Evolutionary conservation across 2,888 invertebrate genomes (phyloP).

Genomic region (Conomelus anceps): DNA sequence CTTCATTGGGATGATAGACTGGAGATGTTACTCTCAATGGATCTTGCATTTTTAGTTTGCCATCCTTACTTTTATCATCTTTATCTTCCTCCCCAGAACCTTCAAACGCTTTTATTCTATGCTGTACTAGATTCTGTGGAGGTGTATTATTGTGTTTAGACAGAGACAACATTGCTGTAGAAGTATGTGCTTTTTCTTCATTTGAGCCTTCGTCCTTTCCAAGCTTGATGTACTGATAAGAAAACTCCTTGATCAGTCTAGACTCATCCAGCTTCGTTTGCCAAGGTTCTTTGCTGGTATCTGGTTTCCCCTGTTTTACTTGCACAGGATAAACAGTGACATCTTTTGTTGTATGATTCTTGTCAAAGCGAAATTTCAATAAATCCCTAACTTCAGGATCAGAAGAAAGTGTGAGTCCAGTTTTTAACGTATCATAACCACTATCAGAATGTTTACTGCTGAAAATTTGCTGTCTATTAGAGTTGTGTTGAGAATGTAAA

Average conservation of each 20-base stretch:
- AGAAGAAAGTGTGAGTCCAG: conserved; percentile 21
- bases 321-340: conserved; percentile 28
- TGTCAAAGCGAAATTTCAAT: conserved; percentile 26
- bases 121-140: conserved; percentile 39
- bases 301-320: conserved; percentile 9
- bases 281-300: conserved; percentile 31
- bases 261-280: conserved; percentile 41
- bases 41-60: conserved; percentile 41
- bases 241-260: conserved; percentile 42
- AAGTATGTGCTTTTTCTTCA: conserved; percentile 9
- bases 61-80: conserved; percentile 25
- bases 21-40: conserved; percentile 42
- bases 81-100: conserved; percentile 24
- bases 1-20: conserved; percentile 41
- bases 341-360: conserved; percentile 3
- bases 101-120: conserved; percentile 36
- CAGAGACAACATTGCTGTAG: not conserved
- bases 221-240: conserved; percentile 42
- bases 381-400: conserved; percentile 28
- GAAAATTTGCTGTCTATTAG: conserved; percentile 13
- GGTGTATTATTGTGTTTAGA: conserved; percentile 11
- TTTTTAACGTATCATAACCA: conserved; percentile 40
- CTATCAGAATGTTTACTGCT: conserved; percentile 40
- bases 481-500: not conserved
- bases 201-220: conserved; percentile 25